These are phyloP conservation scores for Balaenoptera acutorostrata DNA, from an alignment of 2,113 vertebrate species.

Conservation along the genomic window DNA sequence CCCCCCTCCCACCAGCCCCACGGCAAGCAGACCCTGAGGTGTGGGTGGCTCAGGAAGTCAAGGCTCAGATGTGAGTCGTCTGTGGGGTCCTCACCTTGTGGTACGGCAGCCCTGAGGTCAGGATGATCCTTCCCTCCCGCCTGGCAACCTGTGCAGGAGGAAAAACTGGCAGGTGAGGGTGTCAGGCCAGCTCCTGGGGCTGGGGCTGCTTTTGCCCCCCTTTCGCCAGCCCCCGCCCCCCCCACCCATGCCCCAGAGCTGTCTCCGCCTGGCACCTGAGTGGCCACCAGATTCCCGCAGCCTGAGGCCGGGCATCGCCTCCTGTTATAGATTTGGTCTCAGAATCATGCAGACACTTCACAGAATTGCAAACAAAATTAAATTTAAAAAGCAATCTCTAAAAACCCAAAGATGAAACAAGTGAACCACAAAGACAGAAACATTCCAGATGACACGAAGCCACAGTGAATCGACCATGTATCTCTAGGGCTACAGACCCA, in stretches of 20 bases:
- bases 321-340: neutral
- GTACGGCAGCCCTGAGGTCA: slow-evolving; percentile 89
- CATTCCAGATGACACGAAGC: fast-evolving
- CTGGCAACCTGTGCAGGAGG: slow-evolving; percentile 83
- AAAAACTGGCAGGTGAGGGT: neutral
- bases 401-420: neutral
- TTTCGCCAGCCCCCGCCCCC: too few species aligned
- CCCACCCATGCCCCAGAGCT: fast-evolving
- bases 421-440: neutral
- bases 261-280: neutral
- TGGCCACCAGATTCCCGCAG: fast-evolving
- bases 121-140: slow-evolving; percentile 86
- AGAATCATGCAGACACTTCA: neutral
- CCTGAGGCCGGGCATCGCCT: fast-evolving
- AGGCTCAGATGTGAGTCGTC: neutral
- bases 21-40: neutral
- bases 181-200: fast-evolving
- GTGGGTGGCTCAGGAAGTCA: neutral
- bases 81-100: slow-evolving; percentile 81
- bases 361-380: neutral
- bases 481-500: fast-evolving
- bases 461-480: fast-evolving
- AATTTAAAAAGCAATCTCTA: neutral
- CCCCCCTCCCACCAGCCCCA: neutral
- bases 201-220: neutral